Conservation (phyloP, 2,888 invertebrate species). For the Amiota minor region DNA sequence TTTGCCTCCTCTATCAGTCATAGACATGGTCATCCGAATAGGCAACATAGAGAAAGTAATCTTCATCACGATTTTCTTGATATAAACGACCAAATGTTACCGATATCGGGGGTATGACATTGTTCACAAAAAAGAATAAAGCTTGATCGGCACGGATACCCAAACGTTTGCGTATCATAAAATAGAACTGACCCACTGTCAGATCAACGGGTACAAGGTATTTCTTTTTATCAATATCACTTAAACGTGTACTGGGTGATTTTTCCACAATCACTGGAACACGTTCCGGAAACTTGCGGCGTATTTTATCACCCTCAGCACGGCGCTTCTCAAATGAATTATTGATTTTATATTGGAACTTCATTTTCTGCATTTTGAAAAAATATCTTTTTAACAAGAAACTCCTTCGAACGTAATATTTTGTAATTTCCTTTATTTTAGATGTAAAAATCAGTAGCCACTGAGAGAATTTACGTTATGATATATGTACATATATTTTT, state of each 20-base stretch:
- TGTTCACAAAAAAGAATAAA: conserved; percentile 97
- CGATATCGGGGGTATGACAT: conserved; percentile 95
- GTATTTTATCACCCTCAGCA: conserved; percentile 94
- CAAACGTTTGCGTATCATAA: conserved; percentile 94
- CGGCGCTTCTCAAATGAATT: conserved; percentile 96
- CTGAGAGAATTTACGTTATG: neutral
- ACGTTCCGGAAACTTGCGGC: conserved; percentile 96
- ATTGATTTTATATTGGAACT: conserved; percentile 97
- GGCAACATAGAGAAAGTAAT: conserved; percentile 98
- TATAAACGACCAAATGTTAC: conserved; percentile 97
- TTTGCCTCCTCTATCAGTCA: too few relatives aligned
- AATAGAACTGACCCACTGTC: conserved; percentile 97
- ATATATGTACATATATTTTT: neutral
- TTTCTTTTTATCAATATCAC: conserved; percentile 96
- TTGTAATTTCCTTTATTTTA: neutral
- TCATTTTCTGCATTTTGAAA: conserved; percentile 77
- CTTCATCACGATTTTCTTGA: conserved; percentile 99
- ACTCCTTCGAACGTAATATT: too few relatives aligned
- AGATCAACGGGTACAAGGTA: conserved; percentile 95
- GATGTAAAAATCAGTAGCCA: neutral
- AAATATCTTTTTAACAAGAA: neutral
- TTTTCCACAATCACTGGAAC: conserved; percentile 98
- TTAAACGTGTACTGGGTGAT: conserved; percentile 93
- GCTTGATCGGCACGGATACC: conserved; percentile 96
- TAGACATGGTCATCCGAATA: conserved; percentile 99